These are phyloP conservation scores for Cebus imitator DNA, from an alignment of 2,113 vertebrate species.

Conservation along the genomic window DNA sequence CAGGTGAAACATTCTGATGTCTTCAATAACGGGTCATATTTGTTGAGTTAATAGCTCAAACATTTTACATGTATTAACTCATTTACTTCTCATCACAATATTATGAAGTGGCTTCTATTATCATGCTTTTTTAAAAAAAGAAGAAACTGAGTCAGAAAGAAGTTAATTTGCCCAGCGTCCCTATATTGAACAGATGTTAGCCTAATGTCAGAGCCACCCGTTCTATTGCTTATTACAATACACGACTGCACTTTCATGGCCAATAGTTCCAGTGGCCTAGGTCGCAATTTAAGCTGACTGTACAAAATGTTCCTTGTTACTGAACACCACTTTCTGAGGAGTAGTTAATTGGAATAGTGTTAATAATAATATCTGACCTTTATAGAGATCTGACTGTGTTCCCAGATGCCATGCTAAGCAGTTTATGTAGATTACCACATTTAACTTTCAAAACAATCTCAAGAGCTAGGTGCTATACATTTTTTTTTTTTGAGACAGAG, in stretches of 20 bases:
- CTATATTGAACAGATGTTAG: not conserved
- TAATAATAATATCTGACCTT: not conserved
- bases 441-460: not conserved
- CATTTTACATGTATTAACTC: not conserved
- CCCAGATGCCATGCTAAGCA: not conserved
- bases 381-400: not conserved
- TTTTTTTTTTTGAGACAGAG: too few species aligned
- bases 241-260: not conserved
- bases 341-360: not conserved
- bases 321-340: not conserved
- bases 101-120: not conserved
- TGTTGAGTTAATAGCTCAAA: not conserved
- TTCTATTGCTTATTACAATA: not conserved
- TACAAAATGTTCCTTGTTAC: not conserved
- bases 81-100: not conserved
- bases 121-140: not conserved
- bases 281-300: not conserved
- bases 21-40: not conserved
- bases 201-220: not conserved
- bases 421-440: not conserved
- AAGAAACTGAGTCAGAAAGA: not conserved
- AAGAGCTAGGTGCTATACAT: not conserved
- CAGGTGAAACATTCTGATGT: not conserved
- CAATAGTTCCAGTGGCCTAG: not conserved
- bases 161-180: not conserved